phyloP scores from a whole-genome alignment of 2,113 vertebrate genomes.

The Xiphorhynchus elegans region DNA sequence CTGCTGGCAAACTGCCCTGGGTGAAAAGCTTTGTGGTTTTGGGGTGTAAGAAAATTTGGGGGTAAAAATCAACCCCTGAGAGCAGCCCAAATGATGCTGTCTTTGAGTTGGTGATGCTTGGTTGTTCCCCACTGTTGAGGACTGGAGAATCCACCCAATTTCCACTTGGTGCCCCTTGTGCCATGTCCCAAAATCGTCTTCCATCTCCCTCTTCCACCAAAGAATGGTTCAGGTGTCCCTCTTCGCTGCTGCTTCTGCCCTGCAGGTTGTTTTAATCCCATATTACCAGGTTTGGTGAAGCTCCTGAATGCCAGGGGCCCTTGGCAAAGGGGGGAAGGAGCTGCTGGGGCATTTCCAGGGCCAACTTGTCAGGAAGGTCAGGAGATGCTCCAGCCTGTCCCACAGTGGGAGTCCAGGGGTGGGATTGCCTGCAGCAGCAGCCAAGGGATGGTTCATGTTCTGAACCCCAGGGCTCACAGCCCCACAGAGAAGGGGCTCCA shows the following conservation, averaged over 20 bases:
- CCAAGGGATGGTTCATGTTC: not conserved
- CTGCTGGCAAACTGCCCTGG: not conserved
- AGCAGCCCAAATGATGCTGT: not conserved
- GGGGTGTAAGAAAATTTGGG: not conserved
- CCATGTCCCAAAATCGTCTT: not conserved
- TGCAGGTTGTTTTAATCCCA: not conserved
- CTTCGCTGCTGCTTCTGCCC: not conserved
- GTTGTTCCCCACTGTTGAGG: not conserved
- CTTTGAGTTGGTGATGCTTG: not conserved
- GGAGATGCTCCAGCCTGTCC: not conserved
- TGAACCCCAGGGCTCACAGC: not conserved
- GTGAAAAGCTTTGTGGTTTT: not conserved
- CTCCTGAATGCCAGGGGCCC: not conserved
- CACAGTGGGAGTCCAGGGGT: accelerated
- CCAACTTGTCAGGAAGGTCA: not conserved
- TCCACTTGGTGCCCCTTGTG: not conserved
- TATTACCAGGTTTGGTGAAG: not conserved
- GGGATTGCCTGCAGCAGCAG: not conserved
- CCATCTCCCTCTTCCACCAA: not conserved
- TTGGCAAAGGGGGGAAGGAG: not conserved
- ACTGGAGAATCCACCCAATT: not conserved
- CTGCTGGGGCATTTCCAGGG: not conserved
- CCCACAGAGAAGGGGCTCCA: too few relatives aligned
- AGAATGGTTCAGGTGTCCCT: not conserved
- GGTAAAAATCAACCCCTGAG: not conserved